Base-by-base conservation (phyloP, 64 coral and sea anemone genomes). In the Montipora capricornis region DNA sequence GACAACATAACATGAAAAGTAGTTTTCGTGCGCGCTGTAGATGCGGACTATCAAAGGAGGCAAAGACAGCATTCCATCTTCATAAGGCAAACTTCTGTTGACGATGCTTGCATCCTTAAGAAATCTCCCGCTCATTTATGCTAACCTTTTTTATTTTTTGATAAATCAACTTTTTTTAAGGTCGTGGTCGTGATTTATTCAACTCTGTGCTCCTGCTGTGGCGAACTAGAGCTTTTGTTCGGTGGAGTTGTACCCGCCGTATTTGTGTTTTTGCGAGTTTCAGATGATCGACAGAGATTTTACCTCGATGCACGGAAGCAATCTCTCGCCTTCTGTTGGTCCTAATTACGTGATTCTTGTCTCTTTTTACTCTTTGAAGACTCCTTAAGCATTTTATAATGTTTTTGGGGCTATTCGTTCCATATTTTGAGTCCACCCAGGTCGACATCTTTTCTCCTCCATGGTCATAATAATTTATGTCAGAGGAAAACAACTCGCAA, bases 261-360 rank as follows among this genome's bases (percentile, higher is more conserved):
- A 44, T 86, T 86, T 86, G 82, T 86, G 66, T 86, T 68, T 82
- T 71, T 50, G 53, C 80, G 82, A 86, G 82, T 49, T 86, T 47
- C 26, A 68, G 82, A 12, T 86, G 82, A 86, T 86, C 29, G 62
- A 19, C 82, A 68, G 71, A 86, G 19, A 71, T 86, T 86, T 71
- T 49, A 24, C 37, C 66, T 8, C 62, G 82, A 85, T 86, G 82
- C 82, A 86, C 82, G 82, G 47, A 86, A 86, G 67, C 66, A 24
- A 13, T 86, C 49, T 86, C 64, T 86, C 82, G 82, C 66, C 44
- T 69, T 71, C 16, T 71, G 24, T 2, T 20, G 1, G 82, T 50
- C 64, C 16, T n/a, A 73, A 13, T 47, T n/a, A 50, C 45, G 68
- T 12, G 45, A 70, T 86, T 86, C 66, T 50, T 71, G 45, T 6